phyloP scores from a whole-genome alignment of 2,888 invertebrate genomes.

The Hydriomena furcata region DNA sequence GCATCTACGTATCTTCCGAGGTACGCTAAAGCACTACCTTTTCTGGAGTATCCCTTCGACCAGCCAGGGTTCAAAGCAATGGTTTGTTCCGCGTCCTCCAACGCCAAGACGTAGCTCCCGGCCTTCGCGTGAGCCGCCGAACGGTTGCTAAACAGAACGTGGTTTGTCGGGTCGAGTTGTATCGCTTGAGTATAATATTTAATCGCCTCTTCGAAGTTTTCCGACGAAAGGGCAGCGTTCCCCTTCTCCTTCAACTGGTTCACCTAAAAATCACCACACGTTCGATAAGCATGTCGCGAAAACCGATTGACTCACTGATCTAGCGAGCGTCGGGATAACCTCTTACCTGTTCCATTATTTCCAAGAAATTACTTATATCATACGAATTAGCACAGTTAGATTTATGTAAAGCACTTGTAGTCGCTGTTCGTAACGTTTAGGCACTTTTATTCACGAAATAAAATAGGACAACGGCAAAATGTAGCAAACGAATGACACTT shows the following conservation, averaged over 20 bases:
- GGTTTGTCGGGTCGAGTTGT: constrained; percentile 89
- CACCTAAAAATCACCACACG: constrained; percentile 82
- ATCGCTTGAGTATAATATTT: constrained; percentile 92
- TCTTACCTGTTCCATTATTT: constrained; percentile 76
- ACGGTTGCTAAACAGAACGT: constrained; percentile 95
- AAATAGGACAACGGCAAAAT: constrained; percentile 17
- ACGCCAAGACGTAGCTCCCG: constrained; percentile 88
- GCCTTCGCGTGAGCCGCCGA: constrained; percentile 95
- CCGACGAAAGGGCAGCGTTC: constrained; percentile 91
- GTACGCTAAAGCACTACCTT: constrained; percentile 93
- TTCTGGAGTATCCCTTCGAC: constrained; percentile 95
- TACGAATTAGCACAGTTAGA: constrained; percentile 29
- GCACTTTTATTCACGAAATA: constrained; percentile 11
- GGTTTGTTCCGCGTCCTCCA: constrained; percentile 94
- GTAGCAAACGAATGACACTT: constrained; percentile 59
- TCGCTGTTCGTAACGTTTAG: constrained; percentile 13
- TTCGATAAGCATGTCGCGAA: constrained; percentile 22
- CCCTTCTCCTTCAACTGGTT: constrained; percentile 93
- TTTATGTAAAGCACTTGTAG: constrained; percentile 27
- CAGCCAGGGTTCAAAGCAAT: constrained; percentile 91
- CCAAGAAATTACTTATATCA: constrained; percentile 34
- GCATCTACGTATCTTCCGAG: constrained; percentile 90
- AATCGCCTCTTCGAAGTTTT: constrained; percentile 91
- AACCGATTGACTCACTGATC: constrained; percentile 35
- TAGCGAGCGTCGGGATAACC: constrained; percentile 60